phyloP scores from a whole-genome alignment of 1,140 invertebrate species.

The Oryzaephilus surinamensis region DNA sequence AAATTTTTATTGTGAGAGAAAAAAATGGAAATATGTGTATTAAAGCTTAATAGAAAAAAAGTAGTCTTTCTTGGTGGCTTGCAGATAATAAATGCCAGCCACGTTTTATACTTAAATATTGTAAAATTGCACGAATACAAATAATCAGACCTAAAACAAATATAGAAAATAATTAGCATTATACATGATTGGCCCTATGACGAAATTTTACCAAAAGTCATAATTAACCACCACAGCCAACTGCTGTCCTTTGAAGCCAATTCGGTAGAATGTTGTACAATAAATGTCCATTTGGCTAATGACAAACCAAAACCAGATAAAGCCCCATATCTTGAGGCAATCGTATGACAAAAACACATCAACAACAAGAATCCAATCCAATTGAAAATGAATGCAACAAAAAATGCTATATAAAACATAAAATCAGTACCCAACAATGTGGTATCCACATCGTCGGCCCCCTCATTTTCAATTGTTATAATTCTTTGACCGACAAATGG shows the following conservation, averaged over 20 bases:
- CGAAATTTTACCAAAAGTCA: constrained; percentile 62
- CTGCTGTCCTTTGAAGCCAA: constrained; percentile 74
- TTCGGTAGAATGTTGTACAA: constrained; percentile 83
- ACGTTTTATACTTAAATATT: constrained; percentile 82
- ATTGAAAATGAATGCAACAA: constrained; percentile 84
- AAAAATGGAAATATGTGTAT: too few species aligned
- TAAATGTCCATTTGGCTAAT: constrained; percentile 87
- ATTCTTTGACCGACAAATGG: constrained; percentile 56
- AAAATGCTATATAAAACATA: constrained; percentile 79
- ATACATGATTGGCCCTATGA: constrained; percentile 7
- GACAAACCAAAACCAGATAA: constrained; percentile 85
- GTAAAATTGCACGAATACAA: constrained; percentile 75
- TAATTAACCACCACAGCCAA: constrained; percentile 84
- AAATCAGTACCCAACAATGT: constrained; percentile 74
- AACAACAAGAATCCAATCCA: constrained; percentile 89
- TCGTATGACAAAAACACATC: constrained; percentile 88
- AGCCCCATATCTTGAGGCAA: constrained; percentile 85
- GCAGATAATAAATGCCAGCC: constrained; percentile 78
- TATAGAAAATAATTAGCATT: too few species aligned
- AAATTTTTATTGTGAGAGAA: too few species aligned
- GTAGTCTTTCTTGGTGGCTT: constrained; percentile 70
- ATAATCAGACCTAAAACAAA: constrained; percentile 62
- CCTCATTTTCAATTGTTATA: constrained; percentile 61
- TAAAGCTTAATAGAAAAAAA: constrained; percentile 81
- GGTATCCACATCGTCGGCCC: constrained; percentile 61